Evolutionary conservation across 2,113 vertebrate species (phyloP).

Genomic region (Pituophis catenifer): DNA sequence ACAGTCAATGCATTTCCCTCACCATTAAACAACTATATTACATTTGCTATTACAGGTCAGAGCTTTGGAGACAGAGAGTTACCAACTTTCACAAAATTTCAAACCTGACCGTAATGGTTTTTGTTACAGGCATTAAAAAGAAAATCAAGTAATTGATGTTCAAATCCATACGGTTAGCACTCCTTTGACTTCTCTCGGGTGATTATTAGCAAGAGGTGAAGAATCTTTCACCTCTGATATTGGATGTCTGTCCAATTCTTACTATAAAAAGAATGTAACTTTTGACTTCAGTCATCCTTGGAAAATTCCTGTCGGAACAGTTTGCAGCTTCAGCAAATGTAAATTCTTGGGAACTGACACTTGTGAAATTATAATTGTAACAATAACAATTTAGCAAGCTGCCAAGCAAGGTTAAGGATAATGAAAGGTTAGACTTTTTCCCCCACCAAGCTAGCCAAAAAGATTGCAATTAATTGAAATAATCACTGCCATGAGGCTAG

Average conservation of each 20-base stretch:
- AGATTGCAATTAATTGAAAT: conserved; percentile 9
- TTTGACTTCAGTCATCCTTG: conserved; percentile 44
- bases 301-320: conserved; percentile 44
- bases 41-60: background rate
- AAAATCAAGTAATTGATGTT: background rate
- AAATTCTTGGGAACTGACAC: conserved; percentile 55
- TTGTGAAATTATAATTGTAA: conserved; percentile 52
- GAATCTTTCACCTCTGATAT: conserved; percentile 21
- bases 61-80: background rate
- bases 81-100: background rate
- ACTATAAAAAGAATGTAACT: background rate
- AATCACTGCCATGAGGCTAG: background rate
- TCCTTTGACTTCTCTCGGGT: background rate
- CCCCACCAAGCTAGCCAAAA: background rate
- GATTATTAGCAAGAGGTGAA: background rate
- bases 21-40: background rate
- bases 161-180: background rate
- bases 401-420: conserved; percentile 34
- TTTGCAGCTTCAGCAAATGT: conserved; percentile 44
- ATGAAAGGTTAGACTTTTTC: background rate
- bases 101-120: background rate
- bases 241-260: background rate
- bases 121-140: background rate
- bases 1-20: background rate
- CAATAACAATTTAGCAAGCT: conserved; percentile 53